Evolutionary conservation across 2,113 vertebrate species (phyloP), one percentile per base, ranked within the genome.

Genomic region (Ptilonorhynchus violaceus): DNA sequence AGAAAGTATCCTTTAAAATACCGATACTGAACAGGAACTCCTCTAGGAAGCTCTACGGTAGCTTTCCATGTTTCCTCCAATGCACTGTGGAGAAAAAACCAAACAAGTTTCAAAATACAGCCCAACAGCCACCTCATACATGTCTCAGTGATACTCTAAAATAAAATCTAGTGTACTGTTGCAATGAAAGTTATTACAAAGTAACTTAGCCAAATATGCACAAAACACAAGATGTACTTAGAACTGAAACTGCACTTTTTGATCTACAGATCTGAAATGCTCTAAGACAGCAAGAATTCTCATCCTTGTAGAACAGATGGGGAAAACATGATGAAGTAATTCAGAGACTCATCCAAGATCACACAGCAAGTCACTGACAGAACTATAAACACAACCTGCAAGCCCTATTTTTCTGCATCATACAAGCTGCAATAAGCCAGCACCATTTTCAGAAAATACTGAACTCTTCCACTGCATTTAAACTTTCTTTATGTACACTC

Each of bases 1-100:
- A 99, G 90, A 97, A 99, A 98, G 97, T 97, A 98, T 62, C 99
- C 99, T 97, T 98, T 99, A 95, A 99, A 99, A 96, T 99, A 99
- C 35, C 99, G 99, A 96, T 99, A 99, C 22, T 91, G 85, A 97
- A 98, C 78, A 66, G 98, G 97, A 66, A 92, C 87, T 93, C 98
- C 99, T 97, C 89, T 98, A 23, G 97, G 98, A 47, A 99, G 98
- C 66, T 84, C 78, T 92, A 99, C 44, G 1, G 97, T 96, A 83
- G 97, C 83, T 84, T 97, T 99, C 99, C 99, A 99, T 9, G 1
- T 15, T 37, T 27, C 12, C 5, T 8, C 11, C 35, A 0, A 0
- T 0, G 0, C 72, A 62, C 99, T 99, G 97, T 11, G 10, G 46
- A 28, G 9, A 10, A 14, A 6, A 8, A n/a, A 50, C n/a, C 19